A percentile compares a stretch with the other conserved stretches of the same genome.
These are phyloP conservation scores for Cherax quadricarinatus DNA, from an alignment of 1,140 invertebrate species.

Conservation along the genomic window DNA sequence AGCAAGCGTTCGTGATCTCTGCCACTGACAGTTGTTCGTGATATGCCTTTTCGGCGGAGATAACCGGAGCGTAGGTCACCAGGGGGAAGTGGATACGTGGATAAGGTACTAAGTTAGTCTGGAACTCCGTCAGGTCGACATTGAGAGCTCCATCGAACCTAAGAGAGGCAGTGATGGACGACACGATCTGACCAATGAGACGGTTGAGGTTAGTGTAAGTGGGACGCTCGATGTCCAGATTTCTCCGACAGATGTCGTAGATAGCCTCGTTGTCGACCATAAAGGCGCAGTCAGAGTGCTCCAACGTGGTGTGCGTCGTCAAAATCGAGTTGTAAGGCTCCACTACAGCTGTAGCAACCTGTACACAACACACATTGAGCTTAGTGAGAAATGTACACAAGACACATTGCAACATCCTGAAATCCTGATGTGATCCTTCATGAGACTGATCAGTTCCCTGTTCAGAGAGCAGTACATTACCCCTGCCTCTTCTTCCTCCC, in stretches of 20 bases:
- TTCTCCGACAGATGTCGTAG: background rate
- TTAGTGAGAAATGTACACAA: too few species aligned
- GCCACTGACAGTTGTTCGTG: background rate
- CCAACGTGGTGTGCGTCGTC: background rate
- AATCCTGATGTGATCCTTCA: too few species aligned
- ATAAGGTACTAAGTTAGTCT: background rate
- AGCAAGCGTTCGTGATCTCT: background rate
- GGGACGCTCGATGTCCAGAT: background rate
- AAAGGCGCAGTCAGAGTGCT: background rate
- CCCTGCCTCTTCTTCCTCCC: too few species aligned
- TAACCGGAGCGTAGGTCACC: constrained; percentile 1
- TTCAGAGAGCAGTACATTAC: too few species aligned
- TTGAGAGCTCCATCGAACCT: background rate
- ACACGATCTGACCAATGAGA: background rate
- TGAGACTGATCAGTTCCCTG: too few species aligned
- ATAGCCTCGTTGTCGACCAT: constrained; percentile 10
- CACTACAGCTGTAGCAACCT: background rate
- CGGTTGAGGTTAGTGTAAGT: background rate
- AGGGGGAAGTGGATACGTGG: constrained; percentile 8
- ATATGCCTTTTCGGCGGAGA: constrained; percentile 12
- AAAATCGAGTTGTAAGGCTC: background rate
- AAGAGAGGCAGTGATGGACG: background rate
- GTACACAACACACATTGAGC: background rate
- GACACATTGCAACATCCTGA: too few species aligned
- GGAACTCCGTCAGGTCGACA: background rate